These are phyloP conservation scores for Paramormyrops kingsleyae DNA, from an alignment of 2,113 vertebrate genomes.

Conservation along the genomic window DNA sequence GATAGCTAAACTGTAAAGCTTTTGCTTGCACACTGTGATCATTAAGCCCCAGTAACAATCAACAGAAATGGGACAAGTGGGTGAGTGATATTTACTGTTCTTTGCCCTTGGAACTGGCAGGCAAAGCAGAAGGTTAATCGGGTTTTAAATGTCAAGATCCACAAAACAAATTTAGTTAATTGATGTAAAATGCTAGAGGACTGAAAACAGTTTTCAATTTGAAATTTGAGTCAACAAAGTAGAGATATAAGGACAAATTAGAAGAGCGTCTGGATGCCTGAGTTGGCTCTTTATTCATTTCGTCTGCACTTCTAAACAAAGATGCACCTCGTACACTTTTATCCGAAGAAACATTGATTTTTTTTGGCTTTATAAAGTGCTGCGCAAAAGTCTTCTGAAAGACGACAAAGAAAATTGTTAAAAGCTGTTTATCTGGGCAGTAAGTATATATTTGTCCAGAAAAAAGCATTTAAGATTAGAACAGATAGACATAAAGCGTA, in stretches of 20 bases:
- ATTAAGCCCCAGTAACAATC: background rate
- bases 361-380: background rate
- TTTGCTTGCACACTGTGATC: background rate
- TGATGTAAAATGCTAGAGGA: background rate
- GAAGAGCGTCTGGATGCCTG: background rate
- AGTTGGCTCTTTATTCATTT: background rate
- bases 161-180: background rate
- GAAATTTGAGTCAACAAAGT: background rate
- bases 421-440: background rate
- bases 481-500: background rate
- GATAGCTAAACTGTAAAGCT: background rate
- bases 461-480: background rate
- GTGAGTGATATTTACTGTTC: background rate
- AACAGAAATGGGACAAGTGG: background rate
- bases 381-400: background rate
- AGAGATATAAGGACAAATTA: background rate
- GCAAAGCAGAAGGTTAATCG: background rate
- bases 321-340: background rate
- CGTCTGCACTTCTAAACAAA: background rate
- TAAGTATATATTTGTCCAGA: background rate
- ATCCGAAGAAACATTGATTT: background rate
- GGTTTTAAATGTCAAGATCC: background rate
- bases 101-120: background rate
- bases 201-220: background rate
- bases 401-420: background rate